These are phyloP conservation scores for Zaprionus taronus DNA, from an alignment of 1,140 invertebrate genomes.

Conservation along the genomic window DNA sequence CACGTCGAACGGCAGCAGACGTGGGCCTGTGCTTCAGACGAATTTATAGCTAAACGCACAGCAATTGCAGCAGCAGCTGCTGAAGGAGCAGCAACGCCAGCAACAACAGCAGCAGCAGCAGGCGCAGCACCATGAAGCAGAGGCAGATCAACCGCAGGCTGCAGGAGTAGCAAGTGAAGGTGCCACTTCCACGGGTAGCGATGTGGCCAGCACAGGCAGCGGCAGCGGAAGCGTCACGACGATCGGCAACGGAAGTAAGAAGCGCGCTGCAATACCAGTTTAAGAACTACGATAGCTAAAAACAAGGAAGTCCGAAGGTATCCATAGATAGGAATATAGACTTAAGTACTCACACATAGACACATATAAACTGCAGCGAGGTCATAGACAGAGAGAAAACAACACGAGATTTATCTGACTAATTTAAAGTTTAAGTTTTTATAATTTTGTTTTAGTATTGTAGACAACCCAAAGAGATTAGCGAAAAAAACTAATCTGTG, in stretches of 20 bases:
- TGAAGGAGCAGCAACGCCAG: slow-evolving; percentile 66
- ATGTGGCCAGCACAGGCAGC: slow-evolving; percentile 58
- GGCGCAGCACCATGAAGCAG: background rate
- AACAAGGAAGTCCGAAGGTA: background rate
- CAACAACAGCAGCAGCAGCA: slow-evolving; percentile 25
- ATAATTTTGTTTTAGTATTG: background rate
- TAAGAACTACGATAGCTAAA: slow-evolving; percentile 26
- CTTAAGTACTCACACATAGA: background rate
- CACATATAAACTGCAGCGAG: background rate
- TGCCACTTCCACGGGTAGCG: slow-evolving; percentile 30
- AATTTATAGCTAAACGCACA: slow-evolving; percentile 83
- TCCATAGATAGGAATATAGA: slow-evolving; percentile 15
- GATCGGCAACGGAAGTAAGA: slow-evolving; percentile 57
- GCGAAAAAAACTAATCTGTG: background rate
- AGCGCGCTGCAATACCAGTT: slow-evolving; percentile 77
- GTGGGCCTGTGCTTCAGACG: slow-evolving; percentile 67
- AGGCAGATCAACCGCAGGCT: slow-evolving; percentile 28
- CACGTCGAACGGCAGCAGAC: slow-evolving; percentile 32
- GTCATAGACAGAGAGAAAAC: background rate
- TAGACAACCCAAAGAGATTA: background rate
- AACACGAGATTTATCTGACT: background rate
- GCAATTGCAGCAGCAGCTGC: slow-evolving; percentile 72
- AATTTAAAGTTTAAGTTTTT: background rate
- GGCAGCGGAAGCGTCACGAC: slow-evolving; percentile 59
- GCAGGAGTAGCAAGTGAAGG: slow-evolving; percentile 14